Evolutionary conservation across 2,888 invertebrate species (phyloP), one percentile per base, ranked within the genome.

Genomic region (Epiblema foenella): DNA sequence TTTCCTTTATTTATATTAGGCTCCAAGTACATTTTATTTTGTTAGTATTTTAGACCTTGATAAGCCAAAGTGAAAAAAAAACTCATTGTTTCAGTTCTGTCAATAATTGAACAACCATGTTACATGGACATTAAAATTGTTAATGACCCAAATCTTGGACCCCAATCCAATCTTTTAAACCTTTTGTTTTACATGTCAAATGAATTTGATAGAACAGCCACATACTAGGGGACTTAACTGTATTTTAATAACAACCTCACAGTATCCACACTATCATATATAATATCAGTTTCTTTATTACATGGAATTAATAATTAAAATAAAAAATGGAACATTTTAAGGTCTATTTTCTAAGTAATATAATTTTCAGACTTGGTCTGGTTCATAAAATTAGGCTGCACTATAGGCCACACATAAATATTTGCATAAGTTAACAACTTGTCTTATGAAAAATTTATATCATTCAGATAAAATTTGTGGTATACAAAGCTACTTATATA

Each of bases 1-100:
- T 72, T 49, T 71, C 57, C 15, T 33, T 65, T 60, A 11, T 74
- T 75, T 72, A 73, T 63, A 37, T 52, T 63, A 63, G 63, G 39
- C 52, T 52, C 20, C 51, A 49, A 33, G 18, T 63, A 64, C 64
- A 54, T 54, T 54, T 17, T 62, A 0, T 39, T 66, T 73, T 51
- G 64, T 73, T 51, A 68, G 62, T 73, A 68, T 69, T 18, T 17
- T 0, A 1, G 8, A n/a, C n/a, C 5, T 46, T n/a, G n/a, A 33
- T 8, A 33, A 33, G 7, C 42, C 20, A 24, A 12, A 2, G n/a
- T 60, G 10, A 60, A 59, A 18, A 59, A 18, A 57, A 37, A 59
- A 9, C 39, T 59, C 0, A 39, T 24, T 9, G 24, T 46, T 62
- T 51, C 15, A 51, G 49, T 33, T 29, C 29, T 24, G 11, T 37